Evolutionary conservation across 2,888 invertebrate genomes (phyloP).

Genomic region (Maniola hyperantus): DNA sequence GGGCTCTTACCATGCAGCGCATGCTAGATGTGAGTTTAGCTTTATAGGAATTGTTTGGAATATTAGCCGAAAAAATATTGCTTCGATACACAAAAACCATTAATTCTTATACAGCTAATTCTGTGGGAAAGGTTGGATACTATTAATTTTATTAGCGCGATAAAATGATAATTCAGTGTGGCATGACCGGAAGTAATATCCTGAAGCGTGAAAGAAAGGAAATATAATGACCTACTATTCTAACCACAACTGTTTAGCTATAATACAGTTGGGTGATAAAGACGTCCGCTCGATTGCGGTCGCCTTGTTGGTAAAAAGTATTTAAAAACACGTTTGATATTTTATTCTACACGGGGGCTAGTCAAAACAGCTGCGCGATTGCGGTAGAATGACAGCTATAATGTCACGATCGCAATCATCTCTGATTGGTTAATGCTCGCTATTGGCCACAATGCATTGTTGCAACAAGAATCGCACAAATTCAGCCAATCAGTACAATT

Average conservation of each 20-base stretch:
- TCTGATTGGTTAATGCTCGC: too few relatives aligned
- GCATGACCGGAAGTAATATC: conserved; percentile 78
- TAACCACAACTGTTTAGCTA: background rate
- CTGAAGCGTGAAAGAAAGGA: conserved; percentile 67
- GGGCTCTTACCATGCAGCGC: too few relatives aligned
- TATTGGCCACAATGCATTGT: too few relatives aligned
- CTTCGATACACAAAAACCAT: background rate
- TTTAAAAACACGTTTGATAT: too few relatives aligned
- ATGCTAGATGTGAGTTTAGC: background rate
- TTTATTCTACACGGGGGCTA: too few relatives aligned
- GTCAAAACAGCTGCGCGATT: too few relatives aligned
- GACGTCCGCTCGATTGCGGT: too few relatives aligned
- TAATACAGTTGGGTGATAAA: background rate
- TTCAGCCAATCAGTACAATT: too few relatives aligned
- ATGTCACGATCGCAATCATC: too few relatives aligned
- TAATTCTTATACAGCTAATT: background rate
- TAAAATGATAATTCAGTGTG: conserved; percentile 73
- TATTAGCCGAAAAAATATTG: background rate
- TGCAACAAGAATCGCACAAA: too few relatives aligned
- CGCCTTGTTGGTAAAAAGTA: too few relatives aligned
- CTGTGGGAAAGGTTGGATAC: conserved; percentile 37
- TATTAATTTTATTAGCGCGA: conserved; percentile 58
- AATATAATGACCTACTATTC: conserved; percentile 62
- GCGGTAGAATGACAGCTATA: too few relatives aligned
- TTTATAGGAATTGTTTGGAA: background rate